Evolutionary conservation across 2,113 vertebrate species (phyloP), one percentile per base, ranked within the genome.

Genomic region (Dasypus novemcinctus): DNA sequence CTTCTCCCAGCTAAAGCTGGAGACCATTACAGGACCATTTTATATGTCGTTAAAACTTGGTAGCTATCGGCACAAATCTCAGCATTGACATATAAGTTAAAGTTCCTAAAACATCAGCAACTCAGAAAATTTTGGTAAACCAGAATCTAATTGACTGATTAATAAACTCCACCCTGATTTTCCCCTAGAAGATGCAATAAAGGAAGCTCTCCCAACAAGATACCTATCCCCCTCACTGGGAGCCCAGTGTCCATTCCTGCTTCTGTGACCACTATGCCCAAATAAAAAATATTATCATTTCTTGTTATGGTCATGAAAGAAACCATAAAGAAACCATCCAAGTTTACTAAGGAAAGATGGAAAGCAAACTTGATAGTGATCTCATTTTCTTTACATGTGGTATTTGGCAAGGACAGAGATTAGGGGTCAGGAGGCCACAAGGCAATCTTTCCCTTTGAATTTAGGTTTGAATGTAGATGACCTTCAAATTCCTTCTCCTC

Each of bases 311-410:
- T 91, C 49, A 86, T 31, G 80, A 84, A 86, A 69, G 59, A 95
- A 90, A 93, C 6, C 43, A 66, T 36, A 75, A 85, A 68, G 41
- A 94, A 92, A 81, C 76, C 72, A 75, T 43, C 79, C 7, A 36
- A 38, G 31, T 86, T 81, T 66, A 61, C 41, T 78, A n/a, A 90
- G 29, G 29, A 52, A 83, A 90, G 59, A 36, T 76, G 21, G 11
- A 72, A 96, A n/a, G 64, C 27, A 43, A 90, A 87, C 91, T 43
- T 54, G 94, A 81, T 41, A n/a, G 84, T 74, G 23, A 61, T 68
- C 76, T 88, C 31, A 61, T 95, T 96, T 95, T 82, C 88, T 82
- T 93, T 90, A 87, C 91, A 66, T 27, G 12, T 29, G 33, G 10
- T 63, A 41, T 83, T 66, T 92, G 46, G 59, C 63, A 78, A 93